These are phyloP conservation scores for Lordiphosa mommai DNA, from an alignment of 1,140 invertebrate genomes.

Conservation along the genomic window DNA sequence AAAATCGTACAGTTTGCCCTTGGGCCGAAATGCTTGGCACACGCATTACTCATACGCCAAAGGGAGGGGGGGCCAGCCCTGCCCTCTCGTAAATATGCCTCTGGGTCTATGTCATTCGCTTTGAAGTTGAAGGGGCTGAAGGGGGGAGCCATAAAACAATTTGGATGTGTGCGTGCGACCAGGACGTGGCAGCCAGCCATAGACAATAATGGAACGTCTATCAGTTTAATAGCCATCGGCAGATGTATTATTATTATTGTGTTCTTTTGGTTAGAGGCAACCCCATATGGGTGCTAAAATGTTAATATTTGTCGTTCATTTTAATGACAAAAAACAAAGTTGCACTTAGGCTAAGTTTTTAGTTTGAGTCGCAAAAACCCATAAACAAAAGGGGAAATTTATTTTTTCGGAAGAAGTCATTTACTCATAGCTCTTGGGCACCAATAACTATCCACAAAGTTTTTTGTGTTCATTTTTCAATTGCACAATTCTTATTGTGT, in stretches of 20 bases:
- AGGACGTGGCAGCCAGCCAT: constrained; percentile 28
- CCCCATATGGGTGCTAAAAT: not conserved
- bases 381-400: no score
- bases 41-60: constrained; percentile 53
- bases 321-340: no score
- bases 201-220: not conserved
- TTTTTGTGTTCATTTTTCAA: no score
- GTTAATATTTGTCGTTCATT: no score
- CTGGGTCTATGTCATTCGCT: constrained; percentile 20
- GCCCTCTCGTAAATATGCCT: constrained; percentile 19
- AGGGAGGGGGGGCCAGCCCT: constrained; percentile 12
- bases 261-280: not conserved
- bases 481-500: no score
- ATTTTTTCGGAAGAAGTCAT: no score
- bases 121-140: constrained; percentile 3
- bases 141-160: constrained; percentile 35
- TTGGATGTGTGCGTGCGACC: constrained; percentile 42
- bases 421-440: no score
- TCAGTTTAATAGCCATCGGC: constrained; percentile 2
- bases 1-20: constrained; percentile 45
- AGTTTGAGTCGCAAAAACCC: no score
- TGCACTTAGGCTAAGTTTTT: no score
- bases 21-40: constrained; percentile 29
- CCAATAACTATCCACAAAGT: no score
- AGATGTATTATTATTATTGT: not conserved